Conservation (phyloP, 2,888 invertebrate species). For the Halictus quadricinctus region DNA sequence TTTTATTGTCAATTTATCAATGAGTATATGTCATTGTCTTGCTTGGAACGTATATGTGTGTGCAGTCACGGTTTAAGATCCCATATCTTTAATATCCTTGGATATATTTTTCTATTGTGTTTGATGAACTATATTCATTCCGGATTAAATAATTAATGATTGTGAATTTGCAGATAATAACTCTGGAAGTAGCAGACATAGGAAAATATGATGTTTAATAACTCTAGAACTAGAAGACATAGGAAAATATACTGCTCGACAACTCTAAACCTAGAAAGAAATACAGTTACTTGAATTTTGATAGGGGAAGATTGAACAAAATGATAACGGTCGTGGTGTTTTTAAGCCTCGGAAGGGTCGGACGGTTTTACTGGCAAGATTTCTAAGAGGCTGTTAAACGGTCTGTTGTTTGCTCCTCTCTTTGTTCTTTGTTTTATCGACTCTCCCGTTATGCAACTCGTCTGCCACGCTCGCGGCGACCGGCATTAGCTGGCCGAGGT, state of each 20-base stretch:
- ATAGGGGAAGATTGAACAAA: neutral
- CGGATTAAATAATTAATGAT: no score
- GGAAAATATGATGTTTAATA: no score
- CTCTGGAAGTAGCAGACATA: no score
- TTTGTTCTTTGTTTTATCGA: neutral
- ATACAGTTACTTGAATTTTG: neutral
- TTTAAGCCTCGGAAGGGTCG: neutral
- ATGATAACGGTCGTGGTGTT: neutral
- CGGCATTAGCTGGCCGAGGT: constrained; percentile 6
- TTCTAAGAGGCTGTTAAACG: neutral
- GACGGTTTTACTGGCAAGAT: neutral
- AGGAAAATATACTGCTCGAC: neutral
- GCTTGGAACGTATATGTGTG: no score
- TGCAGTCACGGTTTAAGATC: no score
- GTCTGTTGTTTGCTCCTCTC: neutral
- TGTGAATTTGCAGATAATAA: no score
- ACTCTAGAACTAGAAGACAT: neutral
- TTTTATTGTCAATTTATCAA: no score
- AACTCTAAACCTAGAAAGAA: no score
- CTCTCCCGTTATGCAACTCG: constrained; percentile 9
- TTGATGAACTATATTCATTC: no score
- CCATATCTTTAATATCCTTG: no score
- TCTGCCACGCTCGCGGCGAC: neutral
- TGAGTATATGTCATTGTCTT: no score
- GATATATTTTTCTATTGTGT: no score